Percentiles rank a stretch among this genome's conserved stretches.
Conservation (phyloP, 1,140 invertebrate species). For the Dendrolimus punctatus region DNA sequence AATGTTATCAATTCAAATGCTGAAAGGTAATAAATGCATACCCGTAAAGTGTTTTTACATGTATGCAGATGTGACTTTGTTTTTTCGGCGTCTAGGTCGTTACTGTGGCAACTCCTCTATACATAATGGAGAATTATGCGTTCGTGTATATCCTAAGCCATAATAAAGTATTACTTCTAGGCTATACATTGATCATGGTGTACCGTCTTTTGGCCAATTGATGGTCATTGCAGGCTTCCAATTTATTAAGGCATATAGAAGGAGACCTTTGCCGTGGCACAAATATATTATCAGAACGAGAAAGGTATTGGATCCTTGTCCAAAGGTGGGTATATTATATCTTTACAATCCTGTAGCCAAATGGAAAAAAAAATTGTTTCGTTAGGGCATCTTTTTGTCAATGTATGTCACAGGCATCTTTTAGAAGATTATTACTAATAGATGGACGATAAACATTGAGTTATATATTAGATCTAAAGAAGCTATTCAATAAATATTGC, state of each 20-base stretch:
- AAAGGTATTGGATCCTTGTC: slow-evolving; percentile 18
- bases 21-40: too few relatives aligned
- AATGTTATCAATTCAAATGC: too few relatives aligned
- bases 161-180: slow-evolving; percentile 7
- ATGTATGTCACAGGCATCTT: neutral
- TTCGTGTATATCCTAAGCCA: neutral
- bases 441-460: too few relatives aligned
- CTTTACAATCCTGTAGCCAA: slow-evolving; percentile 2
- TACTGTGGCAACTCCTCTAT: too few relatives aligned
- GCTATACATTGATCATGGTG: slow-evolving; percentile 9
- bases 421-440: too few relatives aligned
- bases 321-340: slow-evolving; percentile 25
- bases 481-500: too few relatives aligned
- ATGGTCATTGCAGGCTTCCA: slow-evolving; percentile 25
- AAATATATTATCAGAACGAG: slow-evolving; percentile 30
- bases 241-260: slow-evolving; percentile 28
- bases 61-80: too few relatives aligned
- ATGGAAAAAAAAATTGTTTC: neutral
- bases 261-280: slow-evolving; percentile 30
- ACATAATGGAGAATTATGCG: too few relatives aligned
- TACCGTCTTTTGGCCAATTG: slow-evolving; percentile 8
- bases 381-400: too few relatives aligned
- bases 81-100: too few relatives aligned
- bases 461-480: too few relatives aligned
- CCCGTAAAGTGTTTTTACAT: too few relatives aligned